Conservation (phyloP, 2,113 vertebrate species). For the Sinocyclocheilus maitianheensis region DNA sequence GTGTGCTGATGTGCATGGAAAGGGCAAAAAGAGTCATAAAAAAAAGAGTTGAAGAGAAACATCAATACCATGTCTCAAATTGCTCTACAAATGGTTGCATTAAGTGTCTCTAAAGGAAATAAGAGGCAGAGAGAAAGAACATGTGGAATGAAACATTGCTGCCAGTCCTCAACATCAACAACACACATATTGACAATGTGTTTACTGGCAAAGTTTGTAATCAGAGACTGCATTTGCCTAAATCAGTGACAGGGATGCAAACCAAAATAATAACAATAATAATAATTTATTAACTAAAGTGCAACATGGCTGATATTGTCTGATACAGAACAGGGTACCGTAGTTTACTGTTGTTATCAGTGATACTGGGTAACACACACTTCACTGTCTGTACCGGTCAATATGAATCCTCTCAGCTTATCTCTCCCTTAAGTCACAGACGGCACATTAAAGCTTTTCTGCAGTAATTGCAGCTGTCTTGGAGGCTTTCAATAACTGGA, state of each 20-base stretch:
- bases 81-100: constrained; percentile 40
- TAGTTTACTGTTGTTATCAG: not conserved
- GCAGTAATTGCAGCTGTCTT: constrained; percentile 30
- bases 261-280: not conserved
- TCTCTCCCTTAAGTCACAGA: constrained; percentile 26
- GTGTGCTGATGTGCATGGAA: constrained; percentile 7
- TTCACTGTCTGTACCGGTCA: constrained; percentile 1
- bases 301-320: constrained; percentile 1
- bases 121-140: constrained; percentile 11
- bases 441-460: constrained; percentile 21
- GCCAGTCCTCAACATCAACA: constrained; percentile 27
- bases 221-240: not conserved
- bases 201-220: constrained; percentile 30
- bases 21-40: constrained; percentile 27
- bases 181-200: constrained; percentile 36
- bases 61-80: constrained; percentile 53
- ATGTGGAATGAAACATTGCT: constrained; percentile 16
- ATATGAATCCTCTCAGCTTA: constrained; percentile 25
- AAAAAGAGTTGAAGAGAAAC: constrained; percentile 7
- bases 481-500: not conserved
- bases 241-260: not conserved
- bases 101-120: constrained; percentile 30
- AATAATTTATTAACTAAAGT: not conserved
- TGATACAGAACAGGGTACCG: not conserved
- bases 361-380: not conserved